Percentiles rank a stretch among this genome's conserved stretches.
Evolutionary conservation across 2,888 invertebrate genomes (phyloP).

Genomic region (Mesorhabditis belari): DNA sequence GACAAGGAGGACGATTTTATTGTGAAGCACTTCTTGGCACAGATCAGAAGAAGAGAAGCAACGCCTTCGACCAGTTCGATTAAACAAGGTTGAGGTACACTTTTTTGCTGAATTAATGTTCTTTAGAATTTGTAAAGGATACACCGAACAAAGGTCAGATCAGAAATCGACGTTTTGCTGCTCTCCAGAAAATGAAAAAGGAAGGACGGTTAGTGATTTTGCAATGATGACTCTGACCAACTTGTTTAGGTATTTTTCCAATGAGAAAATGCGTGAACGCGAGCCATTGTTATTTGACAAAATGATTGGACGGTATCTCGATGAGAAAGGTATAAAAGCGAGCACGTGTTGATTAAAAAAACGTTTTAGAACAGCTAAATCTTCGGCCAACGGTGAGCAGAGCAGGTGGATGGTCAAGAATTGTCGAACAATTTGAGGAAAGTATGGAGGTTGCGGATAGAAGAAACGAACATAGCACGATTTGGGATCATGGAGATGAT

Average conservation of each 20-base stretch:
- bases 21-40: constrained; percentile 14
- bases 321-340: constrained; percentile 61
- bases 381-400: constrained; percentile 38
- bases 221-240: constrained; percentile 51
- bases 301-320: constrained; percentile 76
- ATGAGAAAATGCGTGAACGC: constrained; percentile 84
- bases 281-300: constrained; percentile 84
- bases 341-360: not conserved
- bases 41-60: constrained; percentile 4
- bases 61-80: not conserved
- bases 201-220: constrained; percentile 14
- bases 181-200: constrained; percentile 28
- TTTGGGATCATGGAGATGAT: constrained; percentile 19
- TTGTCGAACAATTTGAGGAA: constrained; percentile 37
- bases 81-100: no score
- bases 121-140: constrained; percentile 4
- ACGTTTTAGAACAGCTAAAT: constrained; percentile 28
- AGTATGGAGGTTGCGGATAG: constrained; percentile 26
- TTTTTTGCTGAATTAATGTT: constrained; percentile 1
- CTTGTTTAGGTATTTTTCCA: constrained; percentile 79
- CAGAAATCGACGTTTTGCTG: constrained; percentile 35
- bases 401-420: constrained; percentile 26
- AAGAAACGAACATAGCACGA: constrained; percentile 26
- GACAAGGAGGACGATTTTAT: constrained; percentile 14
- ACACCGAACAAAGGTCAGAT: constrained; percentile 6